These are phyloP conservation scores for Mactra quadrangularis DNA, from an alignment of 1,140 invertebrate genomes.

Conservation along the genomic window DNA sequence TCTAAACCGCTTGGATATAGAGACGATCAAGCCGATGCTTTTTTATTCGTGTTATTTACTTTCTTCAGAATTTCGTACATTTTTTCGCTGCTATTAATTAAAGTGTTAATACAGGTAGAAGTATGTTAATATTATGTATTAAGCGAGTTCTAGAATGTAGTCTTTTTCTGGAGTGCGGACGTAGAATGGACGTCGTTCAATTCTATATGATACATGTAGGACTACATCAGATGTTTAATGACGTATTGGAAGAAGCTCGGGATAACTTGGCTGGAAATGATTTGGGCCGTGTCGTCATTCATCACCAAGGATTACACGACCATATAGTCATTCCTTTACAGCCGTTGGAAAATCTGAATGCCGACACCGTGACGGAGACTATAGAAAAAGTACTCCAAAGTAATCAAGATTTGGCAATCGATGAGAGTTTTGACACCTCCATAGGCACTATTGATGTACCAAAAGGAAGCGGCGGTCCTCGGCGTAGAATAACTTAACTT, in stretches of 20 bases:
- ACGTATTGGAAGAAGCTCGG: conserved; percentile 9
- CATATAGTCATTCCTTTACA: conserved; percentile 13
- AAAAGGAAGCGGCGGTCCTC: background rate
- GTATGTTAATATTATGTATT: too few relatives aligned
- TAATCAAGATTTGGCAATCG: conserved; percentile 18
- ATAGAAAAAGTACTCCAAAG: conserved; percentile 40
- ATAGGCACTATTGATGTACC: conserved; percentile 25
- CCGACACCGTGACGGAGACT: conserved; percentile 1
- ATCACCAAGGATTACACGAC: conserved; percentile 14
- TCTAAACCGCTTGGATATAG: too few relatives aligned
- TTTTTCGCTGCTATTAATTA: too few relatives aligned
- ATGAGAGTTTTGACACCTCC: background rate
- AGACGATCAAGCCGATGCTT: too few relatives aligned
- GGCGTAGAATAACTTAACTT: background rate
- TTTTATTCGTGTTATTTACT: too few relatives aligned
- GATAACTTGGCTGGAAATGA: conserved; percentile 12
- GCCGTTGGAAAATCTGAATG: conserved; percentile 12
- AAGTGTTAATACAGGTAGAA: too few relatives aligned
- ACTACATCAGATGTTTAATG: conserved; percentile 16
- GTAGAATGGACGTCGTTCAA: too few relatives aligned
- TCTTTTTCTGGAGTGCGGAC: too few relatives aligned
- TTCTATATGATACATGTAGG: too few relatives aligned
- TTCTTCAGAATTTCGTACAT: too few relatives aligned
- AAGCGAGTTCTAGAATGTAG: too few relatives aligned
- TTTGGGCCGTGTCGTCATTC: background rate